These are phyloP conservation scores for Ondatra zibethicus DNA, from an alignment of 2,113 vertebrate genomes.

Conservation along the genomic window DNA sequence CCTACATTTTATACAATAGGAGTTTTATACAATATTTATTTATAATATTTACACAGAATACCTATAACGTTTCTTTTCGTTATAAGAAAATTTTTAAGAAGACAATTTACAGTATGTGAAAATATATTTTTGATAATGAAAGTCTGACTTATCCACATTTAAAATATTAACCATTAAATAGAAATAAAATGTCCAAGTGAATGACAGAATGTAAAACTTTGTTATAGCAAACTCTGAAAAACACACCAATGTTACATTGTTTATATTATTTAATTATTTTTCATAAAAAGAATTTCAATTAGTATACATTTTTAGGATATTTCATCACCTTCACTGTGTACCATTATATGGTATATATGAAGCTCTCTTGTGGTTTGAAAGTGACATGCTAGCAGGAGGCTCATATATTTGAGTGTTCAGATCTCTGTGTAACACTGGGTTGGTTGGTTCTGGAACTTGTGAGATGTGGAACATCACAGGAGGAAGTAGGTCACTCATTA, in stretches of 20 bases:
- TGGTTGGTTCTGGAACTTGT: background rate
- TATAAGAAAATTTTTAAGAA: background rate
- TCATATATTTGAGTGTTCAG: background rate
- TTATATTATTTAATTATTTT: slow-evolving; percentile 14
- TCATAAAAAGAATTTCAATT: slow-evolving; percentile 7
- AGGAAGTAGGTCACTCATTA: background rate
- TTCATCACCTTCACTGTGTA: background rate
- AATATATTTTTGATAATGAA: slow-evolving; percentile 1
- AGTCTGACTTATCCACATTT: background rate
- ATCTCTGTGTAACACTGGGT: background rate
- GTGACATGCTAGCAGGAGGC: background rate
- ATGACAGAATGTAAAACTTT: background rate
- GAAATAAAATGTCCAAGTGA: background rate
- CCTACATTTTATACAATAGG: background rate
- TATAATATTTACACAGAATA: slow-evolving; percentile 16
- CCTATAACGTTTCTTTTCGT: background rate
- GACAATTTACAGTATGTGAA: background rate
- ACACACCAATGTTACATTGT: background rate
- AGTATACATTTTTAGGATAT: background rate
- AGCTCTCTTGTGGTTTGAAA: background rate
- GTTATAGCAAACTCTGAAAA: background rate
- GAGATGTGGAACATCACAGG: background rate
- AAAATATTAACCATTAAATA: background rate
- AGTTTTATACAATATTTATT: background rate
- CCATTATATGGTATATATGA: background rate